phyloP scores from a whole-genome alignment of 1,140 invertebrate genomes.

The Dendrolimus kikuchii region DNA sequence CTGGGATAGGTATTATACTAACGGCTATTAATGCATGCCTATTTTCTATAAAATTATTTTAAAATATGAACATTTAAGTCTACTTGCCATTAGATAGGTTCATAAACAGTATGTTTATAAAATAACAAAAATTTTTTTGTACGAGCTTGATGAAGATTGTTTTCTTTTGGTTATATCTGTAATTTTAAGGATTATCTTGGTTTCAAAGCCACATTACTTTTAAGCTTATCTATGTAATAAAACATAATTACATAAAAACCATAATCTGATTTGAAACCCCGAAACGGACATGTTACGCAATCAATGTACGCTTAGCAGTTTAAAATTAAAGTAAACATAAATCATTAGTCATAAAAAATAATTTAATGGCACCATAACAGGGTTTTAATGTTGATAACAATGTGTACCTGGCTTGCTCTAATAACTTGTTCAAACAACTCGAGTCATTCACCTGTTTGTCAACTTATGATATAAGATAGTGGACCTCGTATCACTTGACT shows the following conservation, averaged over 20 bases:
- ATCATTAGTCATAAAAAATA: conserved; percentile 13
- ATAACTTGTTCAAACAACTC: conserved; percentile 26
- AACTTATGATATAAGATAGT: conserved; percentile 38
- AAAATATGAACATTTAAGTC: too few relatives aligned
- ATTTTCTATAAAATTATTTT: too few relatives aligned
- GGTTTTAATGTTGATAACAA: conserved; percentile 37
- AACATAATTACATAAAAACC: conserved; percentile 2
- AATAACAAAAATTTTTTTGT: too few relatives aligned
- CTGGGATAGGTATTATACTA: too few relatives aligned
- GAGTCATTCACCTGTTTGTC: conserved; percentile 43
- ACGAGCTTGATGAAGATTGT: too few relatives aligned
- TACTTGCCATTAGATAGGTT: too few relatives aligned
- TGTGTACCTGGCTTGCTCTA: conserved; percentile 14
- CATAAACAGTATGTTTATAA: too few relatives aligned
- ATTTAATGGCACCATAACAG: conserved; percentile 26
- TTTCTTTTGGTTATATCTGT: too few relatives aligned
- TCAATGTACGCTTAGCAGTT: conserved; percentile 1
- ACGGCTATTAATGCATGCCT: too few relatives aligned
- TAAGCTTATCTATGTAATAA: neutral
- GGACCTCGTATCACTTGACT: conserved; percentile 25
- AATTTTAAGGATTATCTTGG: too few relatives aligned
- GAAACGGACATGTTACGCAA: neutral
- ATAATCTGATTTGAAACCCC: conserved; percentile 4
- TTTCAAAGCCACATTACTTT: too few relatives aligned
- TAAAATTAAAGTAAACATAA: conserved; percentile 1